Percentiles rank a stretch among this genome's conserved stretches.
phyloP scores from a whole-genome alignment of 2,888 invertebrate species.

The Athalia cordata region DNA sequence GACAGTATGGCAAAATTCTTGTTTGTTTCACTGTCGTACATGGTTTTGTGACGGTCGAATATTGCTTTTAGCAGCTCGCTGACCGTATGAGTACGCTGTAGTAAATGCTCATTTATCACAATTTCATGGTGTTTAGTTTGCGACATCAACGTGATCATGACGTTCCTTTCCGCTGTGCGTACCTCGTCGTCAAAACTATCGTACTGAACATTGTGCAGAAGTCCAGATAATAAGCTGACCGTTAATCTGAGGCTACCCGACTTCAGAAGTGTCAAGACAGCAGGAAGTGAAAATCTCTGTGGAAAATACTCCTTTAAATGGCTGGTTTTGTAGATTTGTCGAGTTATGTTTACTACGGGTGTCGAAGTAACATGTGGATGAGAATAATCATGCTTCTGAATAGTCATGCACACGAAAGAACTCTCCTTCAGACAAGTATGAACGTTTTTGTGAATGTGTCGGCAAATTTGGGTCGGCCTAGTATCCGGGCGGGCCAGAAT shows the following conservation, averaged over 20 bases:
- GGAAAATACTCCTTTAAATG: slow-evolving; percentile 48
- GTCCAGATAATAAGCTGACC: slow-evolving; percentile 51
- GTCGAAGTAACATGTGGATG: background rate
- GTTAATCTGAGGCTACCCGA: slow-evolving; percentile 48
- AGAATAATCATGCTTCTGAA: slow-evolving; percentile 26
- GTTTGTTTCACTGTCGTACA: background rate
- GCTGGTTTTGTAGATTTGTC: slow-evolving; percentile 44
- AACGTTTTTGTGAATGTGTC: slow-evolving; percentile 50
- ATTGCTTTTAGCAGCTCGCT: slow-evolving; percentile 49
- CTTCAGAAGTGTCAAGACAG: slow-evolving; percentile 48
- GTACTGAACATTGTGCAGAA: slow-evolving; percentile 54
- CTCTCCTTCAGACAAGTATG: slow-evolving; percentile 52
- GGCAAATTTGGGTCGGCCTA: slow-evolving; percentile 54
- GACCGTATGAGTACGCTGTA: slow-evolving; percentile 33
- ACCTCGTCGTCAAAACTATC: slow-evolving; percentile 55
- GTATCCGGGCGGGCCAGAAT: slow-evolving; percentile 51
- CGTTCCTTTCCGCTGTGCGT: slow-evolving; percentile 52
- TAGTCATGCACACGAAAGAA: slow-evolving; percentile 48
- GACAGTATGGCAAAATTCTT: slow-evolving; percentile 49
- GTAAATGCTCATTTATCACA: background rate
- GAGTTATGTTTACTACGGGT: slow-evolving; percentile 24
- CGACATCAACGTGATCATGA: background rate
- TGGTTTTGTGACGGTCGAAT: background rate
- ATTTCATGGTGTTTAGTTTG: background rate
- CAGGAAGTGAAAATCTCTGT: slow-evolving; percentile 49